A percentile compares a stretch with the other conserved stretches of the same genome.
Evolutionary conservation across 2,797 vertebrate species (phyloP).

Genomic region (Mormyrops boulengeri): DNA sequence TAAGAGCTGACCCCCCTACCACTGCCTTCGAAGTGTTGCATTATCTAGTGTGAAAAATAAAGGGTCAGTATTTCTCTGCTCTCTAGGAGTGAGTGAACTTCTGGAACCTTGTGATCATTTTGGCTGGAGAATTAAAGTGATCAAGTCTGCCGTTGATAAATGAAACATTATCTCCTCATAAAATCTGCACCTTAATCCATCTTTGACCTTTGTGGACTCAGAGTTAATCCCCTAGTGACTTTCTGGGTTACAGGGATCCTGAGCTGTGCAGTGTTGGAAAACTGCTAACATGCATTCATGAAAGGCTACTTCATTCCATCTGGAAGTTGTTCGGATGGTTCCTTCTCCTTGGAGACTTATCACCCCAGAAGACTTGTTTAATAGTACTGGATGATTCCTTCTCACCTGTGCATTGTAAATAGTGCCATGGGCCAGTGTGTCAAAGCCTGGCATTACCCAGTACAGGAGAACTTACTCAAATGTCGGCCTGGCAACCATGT

Average conservation of each 20-base stretch:
- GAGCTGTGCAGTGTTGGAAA: background rate
- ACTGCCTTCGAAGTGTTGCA: background rate
- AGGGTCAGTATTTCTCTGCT: background rate
- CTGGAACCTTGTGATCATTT: background rate
- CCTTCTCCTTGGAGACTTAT: background rate
- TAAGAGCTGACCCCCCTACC: background rate
- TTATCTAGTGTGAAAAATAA: slow-evolving; percentile 6
- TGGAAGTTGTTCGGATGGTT: background rate
- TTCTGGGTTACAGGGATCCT: background rate
- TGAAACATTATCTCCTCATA: background rate
- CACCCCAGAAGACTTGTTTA: background rate
- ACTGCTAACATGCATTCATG: background rate
- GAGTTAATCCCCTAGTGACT: background rate
- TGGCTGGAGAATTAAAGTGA: slow-evolving; percentile 13
- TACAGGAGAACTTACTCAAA: background rate
- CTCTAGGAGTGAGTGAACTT: background rate
- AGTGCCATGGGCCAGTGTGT: slow-evolving; percentile 26
- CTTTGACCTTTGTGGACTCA: background rate
- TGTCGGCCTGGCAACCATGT: background rate
- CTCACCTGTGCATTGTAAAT: background rate
- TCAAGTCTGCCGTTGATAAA: background rate
- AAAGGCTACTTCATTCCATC: background rate
- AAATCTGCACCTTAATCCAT: background rate
- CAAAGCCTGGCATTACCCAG: background rate
- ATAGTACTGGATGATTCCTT: background rate